Evolutionary conservation across 1,140 invertebrate genomes (phyloP).

Genomic region (Pristionchus pacificus): DNA sequence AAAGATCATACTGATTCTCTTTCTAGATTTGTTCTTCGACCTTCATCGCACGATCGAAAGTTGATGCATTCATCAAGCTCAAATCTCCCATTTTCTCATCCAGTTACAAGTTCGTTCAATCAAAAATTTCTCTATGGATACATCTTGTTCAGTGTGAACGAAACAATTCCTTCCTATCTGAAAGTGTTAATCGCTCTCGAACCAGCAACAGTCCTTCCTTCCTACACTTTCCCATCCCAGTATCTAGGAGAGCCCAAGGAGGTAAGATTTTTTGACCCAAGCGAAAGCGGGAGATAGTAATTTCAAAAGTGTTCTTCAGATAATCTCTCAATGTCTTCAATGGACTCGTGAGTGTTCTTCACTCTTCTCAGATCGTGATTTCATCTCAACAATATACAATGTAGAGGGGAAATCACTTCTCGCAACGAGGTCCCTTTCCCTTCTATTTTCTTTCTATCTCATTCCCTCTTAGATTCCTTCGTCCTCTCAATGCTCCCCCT

Average conservation of each 20-base stretch:
- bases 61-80: neutral
- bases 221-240: neutral
- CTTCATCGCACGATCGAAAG: slow-evolving; percentile 5
- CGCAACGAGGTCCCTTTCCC: neutral
- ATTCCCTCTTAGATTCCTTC: neutral
- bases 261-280: too few relatives aligned
- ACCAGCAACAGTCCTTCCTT: neutral
- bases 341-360: neutral
- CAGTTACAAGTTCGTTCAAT: slow-evolving; percentile 9
- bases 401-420: neutral
- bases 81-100: slow-evolving; percentile 10
- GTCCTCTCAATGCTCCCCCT: neutral
- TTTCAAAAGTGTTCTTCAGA: too few relatives aligned
- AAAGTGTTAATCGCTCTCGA: neutral
- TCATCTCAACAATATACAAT: neutral
- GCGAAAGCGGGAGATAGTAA: neutral
- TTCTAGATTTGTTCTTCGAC: slow-evolving; percentile 7
- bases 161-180: neutral
- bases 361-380: neutral
- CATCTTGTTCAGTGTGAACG: neutral
- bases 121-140: neutral
- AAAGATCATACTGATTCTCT: too few relatives aligned
- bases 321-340: neutral
- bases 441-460: neutral
- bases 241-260: too few relatives aligned